Percentiles rank a stretch among this genome's conserved stretches.
Evolutionary conservation across 2,797 vertebrate species (phyloP).

Genomic region (Uromys caudimaculatus): DNA sequence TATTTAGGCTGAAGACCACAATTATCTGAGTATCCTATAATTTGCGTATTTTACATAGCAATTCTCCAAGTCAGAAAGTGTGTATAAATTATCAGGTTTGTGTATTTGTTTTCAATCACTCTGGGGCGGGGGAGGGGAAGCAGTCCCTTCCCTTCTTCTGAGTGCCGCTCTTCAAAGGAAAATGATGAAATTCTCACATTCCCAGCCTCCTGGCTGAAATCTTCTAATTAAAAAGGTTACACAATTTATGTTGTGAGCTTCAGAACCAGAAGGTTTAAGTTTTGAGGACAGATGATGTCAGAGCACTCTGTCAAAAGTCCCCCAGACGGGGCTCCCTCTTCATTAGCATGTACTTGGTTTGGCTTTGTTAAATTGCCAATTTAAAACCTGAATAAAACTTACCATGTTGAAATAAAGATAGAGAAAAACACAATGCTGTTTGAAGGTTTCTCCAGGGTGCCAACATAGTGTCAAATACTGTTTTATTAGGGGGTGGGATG

Average conservation of each 20-base stretch:
- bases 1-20: constrained; percentile 50
- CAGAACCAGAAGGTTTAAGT: constrained; percentile 30
- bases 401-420: constrained; percentile 20
- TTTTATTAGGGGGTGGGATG: not conserved
- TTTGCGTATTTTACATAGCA: constrained; percentile 52
- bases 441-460: not conserved
- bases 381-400: constrained; percentile 50
- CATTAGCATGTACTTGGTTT: not conserved
- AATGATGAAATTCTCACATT: constrained; percentile 27
- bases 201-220: constrained; percentile 44
- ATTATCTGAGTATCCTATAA: constrained; percentile 51
- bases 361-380: constrained; percentile 23
- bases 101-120: constrained; percentile 60
- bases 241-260: constrained; percentile 13
- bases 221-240: constrained; percentile 42
- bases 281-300: constrained; percentile 49
- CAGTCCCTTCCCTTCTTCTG: constrained; percentile 31
- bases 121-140: not conserved
- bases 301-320: not conserved
- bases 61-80: constrained; percentile 42
- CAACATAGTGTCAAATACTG: not conserved
- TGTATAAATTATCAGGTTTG: constrained; percentile 44
- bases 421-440: not conserved
- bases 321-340: not conserved
- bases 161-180: constrained; percentile 55